A percentile compares a stretch with the other conserved stretches of the same genome.
Evolutionary conservation across 2,888 invertebrate genomes (phyloP).

Genomic region (Parnassius glacialis): DNA sequence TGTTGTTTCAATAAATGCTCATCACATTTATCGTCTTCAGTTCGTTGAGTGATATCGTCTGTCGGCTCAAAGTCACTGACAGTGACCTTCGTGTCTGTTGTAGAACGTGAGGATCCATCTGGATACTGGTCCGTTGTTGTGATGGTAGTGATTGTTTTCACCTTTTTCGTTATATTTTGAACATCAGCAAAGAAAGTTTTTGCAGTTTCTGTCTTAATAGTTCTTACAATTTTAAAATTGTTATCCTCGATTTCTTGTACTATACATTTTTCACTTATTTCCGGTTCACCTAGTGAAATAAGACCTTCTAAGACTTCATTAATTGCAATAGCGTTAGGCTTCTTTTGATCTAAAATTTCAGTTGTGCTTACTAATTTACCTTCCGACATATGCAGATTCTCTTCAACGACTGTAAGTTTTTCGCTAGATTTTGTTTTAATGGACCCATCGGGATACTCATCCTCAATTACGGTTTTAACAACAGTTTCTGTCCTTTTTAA

Average conservation of each 20-base stretch:
- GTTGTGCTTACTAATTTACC: not conserved
- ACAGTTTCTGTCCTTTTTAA: constrained; percentile 10
- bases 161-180: constrained; percentile 44
- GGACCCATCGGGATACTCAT: constrained; percentile 44
- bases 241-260: constrained; percentile 48
- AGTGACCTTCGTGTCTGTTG: constrained; percentile 45
- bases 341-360: not conserved
- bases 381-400: not conserved
- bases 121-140: constrained; percentile 65
- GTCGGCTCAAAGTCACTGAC: too few relatives aligned
- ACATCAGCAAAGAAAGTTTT: constrained; percentile 53
- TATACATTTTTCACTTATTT: constrained; percentile 44
- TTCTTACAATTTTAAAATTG: constrained; percentile 46
- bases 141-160: constrained; percentile 54
- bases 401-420: not conserved
- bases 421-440: constrained; percentile 17
- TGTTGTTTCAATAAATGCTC: constrained; percentile 21
- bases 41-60: too few relatives aligned
- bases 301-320: constrained; percentile 37
- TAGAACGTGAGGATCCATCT: constrained; percentile 58
- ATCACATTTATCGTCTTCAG: constrained; percentile 13
- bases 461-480: constrained; percentile 39
- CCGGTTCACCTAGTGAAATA: constrained; percentile 39
- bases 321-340: not conserved
- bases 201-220: constrained; percentile 47